These are phyloP conservation scores for Coracias cyanogaster DNA, from an alignment of 2,797 vertebrate genomes.

Conservation along the genomic window DNA sequence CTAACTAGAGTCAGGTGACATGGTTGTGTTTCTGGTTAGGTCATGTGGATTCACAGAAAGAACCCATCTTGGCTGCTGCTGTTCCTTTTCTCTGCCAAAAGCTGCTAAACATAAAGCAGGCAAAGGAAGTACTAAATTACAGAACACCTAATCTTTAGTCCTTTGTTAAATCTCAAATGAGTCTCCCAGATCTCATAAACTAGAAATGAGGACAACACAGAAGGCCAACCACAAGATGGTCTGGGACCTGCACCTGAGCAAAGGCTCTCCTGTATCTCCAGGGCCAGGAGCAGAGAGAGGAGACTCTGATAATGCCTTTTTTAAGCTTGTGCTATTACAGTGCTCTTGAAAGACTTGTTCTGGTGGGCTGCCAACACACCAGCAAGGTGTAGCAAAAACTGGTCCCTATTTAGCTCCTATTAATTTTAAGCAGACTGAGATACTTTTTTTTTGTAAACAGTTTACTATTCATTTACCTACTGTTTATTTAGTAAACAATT, in stretches of 20 bases:
- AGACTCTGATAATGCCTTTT: not conserved
- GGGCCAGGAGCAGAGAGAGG: not conserved
- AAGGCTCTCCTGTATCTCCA: not conserved
- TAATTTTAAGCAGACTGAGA: not conserved
- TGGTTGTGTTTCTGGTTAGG: constrained; percentile 11
- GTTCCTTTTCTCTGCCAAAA: constrained; percentile 42
- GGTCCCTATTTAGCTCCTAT: not conserved
- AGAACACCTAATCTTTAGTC: constrained; percentile 62
- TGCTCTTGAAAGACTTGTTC: not conserved
- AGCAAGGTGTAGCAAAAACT: not conserved
- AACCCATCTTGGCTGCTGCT: constrained; percentile 48
- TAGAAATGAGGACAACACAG: not conserved
- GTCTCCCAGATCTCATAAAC: constrained; percentile 48
- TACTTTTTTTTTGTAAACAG: not conserved
- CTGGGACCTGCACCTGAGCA: not conserved
- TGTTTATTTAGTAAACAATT: no score
- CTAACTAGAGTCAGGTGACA: constrained; percentile 22
- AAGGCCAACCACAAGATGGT: not conserved
- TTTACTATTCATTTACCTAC: no score
- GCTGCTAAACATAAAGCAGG: constrained; percentile 38
- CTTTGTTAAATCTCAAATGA: constrained; percentile 56
- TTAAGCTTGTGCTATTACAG: not conserved
- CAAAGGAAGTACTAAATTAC: constrained; percentile 69
- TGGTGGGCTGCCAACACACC: not conserved
- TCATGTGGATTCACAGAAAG: constrained; percentile 13